These are phyloP conservation scores for Hirtodrosophila confusa DNA, from an alignment of 2,888 invertebrate species.

Conservation along the genomic window DNA sequence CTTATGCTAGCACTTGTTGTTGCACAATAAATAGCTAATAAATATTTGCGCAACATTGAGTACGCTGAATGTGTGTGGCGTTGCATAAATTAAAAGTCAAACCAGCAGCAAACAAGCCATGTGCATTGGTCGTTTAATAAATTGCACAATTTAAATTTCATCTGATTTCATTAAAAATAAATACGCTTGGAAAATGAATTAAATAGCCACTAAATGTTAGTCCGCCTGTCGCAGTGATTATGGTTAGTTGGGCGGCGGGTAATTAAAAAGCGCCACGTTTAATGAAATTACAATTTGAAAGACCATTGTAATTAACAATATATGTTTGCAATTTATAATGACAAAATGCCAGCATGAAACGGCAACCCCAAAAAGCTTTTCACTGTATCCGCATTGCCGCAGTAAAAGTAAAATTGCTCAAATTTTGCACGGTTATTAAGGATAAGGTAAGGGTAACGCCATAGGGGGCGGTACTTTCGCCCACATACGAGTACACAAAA, in stretches of 20 bases:
- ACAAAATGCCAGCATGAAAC: slow-evolving; percentile 6
- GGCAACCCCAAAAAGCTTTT: slow-evolving; percentile 30
- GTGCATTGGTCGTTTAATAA: slow-evolving; percentile 22
- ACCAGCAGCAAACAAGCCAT: slow-evolving; percentile 13
- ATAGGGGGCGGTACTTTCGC: neutral
- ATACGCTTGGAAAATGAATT: slow-evolving; percentile 63
- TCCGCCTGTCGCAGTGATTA: slow-evolving; percentile 48
- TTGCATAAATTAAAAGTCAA: slow-evolving; percentile 65
- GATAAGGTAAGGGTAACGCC: slow-evolving; percentile 30
- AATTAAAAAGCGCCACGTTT: slow-evolving; percentile 46
- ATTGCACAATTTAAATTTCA: slow-evolving; percentile 49
- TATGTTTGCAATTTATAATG: slow-evolving; percentile 19
- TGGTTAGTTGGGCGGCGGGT: slow-evolving; percentile 53
- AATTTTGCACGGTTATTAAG: slow-evolving; percentile 52
- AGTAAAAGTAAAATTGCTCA: slow-evolving; percentile 45
- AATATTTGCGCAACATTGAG: slow-evolving; percentile 72
- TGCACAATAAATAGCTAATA: slow-evolving; percentile 54
- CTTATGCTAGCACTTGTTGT: slow-evolving; percentile 25
- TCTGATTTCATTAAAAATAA: slow-evolving; percentile 62
- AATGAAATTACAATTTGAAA: slow-evolving; percentile 34
- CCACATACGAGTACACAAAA: neutral
- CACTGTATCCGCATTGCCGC: slow-evolving; percentile 49
- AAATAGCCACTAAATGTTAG: slow-evolving; percentile 64
- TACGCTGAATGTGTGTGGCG: slow-evolving; percentile 53
- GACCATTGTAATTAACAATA: slow-evolving; percentile 55